phyloP scores from a whole-genome alignment of 2,888 invertebrate species.

The Spisula solida region DNA sequence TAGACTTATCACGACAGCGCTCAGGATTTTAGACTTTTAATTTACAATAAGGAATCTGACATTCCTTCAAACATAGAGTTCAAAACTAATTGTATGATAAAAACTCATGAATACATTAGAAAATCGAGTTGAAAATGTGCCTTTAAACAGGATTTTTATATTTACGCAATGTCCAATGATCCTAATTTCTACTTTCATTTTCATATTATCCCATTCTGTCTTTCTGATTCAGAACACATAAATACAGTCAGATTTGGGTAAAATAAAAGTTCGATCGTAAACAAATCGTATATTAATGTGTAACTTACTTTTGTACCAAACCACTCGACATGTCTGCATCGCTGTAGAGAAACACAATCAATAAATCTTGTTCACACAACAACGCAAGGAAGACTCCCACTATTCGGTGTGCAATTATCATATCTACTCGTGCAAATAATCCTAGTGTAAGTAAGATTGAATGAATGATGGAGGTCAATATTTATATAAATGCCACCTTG shows the following conservation, averaged over 20 bases:
- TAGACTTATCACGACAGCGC: too few species aligned
- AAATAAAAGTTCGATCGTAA: neutral
- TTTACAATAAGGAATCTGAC: too few species aligned
- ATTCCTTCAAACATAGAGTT: too few species aligned
- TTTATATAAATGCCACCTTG: too few species aligned
- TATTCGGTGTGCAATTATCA: neutral
- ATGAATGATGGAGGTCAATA: too few species aligned
- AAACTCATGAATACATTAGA: too few species aligned
- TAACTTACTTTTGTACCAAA: slow-evolving; percentile 24
- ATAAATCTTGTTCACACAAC: neutral
- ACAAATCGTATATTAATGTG: neutral
- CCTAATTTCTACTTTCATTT: slow-evolving; percentile 16
- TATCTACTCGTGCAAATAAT: neutral
- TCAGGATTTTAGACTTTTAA: too few species aligned
- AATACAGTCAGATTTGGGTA: neutral
- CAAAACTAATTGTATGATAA: too few species aligned
- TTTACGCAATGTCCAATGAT: too few species aligned
- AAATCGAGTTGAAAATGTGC: too few species aligned
- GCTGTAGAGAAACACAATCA: slow-evolving; percentile 2
- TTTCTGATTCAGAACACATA: neutral
- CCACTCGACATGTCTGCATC: slow-evolving; percentile 41
- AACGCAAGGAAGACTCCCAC: neutral
- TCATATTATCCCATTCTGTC: neutral
- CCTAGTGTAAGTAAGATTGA: neutral
- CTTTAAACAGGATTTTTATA: too few species aligned